A percentile compares a stretch with the other conserved stretches of the same genome.
These are phyloP conservation scores for Caradrina kadenii DNA, from an alignment of 2,888 invertebrate genomes.

Conservation along the genomic window DNA sequence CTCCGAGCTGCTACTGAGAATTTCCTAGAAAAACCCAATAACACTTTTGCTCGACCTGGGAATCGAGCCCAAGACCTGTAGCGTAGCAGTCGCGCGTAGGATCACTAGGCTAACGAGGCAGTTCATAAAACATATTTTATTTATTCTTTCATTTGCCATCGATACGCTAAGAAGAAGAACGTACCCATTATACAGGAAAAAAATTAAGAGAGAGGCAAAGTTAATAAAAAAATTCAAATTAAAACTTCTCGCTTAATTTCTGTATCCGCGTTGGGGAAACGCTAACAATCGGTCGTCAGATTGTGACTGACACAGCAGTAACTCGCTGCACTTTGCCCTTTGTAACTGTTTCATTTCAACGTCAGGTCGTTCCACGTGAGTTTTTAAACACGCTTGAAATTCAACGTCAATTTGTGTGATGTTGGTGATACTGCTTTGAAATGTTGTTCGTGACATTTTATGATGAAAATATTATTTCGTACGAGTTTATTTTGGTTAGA, in stretches of 20 bases:
- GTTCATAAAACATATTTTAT: too few species aligned
- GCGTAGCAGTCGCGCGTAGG: too few species aligned
- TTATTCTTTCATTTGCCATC: too few species aligned
- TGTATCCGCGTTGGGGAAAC: constrained; percentile 19
- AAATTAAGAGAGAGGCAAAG: too few species aligned
- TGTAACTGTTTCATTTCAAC: constrained; percentile 64
- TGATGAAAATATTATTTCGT: constrained; percentile 51
- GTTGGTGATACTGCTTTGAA: constrained; percentile 43
- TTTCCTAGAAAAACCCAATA: too few species aligned
- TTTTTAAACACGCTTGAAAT: constrained; percentile 62
- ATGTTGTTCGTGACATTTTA: constrained; percentile 54
- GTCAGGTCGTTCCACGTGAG: constrained; percentile 43
- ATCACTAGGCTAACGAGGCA: too few species aligned
- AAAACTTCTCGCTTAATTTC: constrained; percentile 32
- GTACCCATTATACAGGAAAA: too few species aligned
- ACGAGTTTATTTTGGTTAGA: constrained; percentile 36
- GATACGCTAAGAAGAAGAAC: too few species aligned
- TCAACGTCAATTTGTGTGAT: constrained; percentile 62
- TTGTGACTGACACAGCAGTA: constrained; percentile 62
- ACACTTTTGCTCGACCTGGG: too few species aligned
- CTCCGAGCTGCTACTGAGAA: too few species aligned
- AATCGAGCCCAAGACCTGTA: too few species aligned
- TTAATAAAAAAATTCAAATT: neutral
- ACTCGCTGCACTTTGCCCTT: constrained; percentile 55
- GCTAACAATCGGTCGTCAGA: constrained; percentile 64